phyloP scores from a whole-genome alignment of 2,888 invertebrate species.

The Eulithis testata region DNA sequence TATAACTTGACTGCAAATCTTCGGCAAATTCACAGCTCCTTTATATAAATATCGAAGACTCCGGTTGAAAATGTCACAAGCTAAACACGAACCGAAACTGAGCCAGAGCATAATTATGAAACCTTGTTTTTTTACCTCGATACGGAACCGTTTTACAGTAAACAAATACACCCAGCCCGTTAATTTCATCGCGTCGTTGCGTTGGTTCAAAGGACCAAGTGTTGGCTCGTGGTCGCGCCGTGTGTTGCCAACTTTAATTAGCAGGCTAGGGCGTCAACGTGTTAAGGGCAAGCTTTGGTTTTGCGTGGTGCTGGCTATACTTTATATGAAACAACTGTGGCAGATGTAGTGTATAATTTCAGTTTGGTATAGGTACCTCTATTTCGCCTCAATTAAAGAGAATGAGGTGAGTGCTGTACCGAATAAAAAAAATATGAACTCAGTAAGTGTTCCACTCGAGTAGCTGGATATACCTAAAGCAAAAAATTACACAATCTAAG shows the following conservation, averaged over 20 bases:
- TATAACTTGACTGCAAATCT: too few species aligned
- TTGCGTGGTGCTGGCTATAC: neutral
- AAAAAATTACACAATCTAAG: too few species aligned
- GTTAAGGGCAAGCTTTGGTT: constrained; percentile 50
- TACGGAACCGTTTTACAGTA: neutral
- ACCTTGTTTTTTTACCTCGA: neutral
- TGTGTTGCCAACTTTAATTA: constrained; percentile 72
- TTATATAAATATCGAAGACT: too few species aligned
- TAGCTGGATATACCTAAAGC: too few species aligned
- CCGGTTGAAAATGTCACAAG: too few species aligned
- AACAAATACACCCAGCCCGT: constrained; percentile 12
- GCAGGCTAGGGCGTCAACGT: constrained; percentile 56
- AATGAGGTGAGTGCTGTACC: too few species aligned
- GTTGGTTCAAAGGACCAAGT: constrained; percentile 37
- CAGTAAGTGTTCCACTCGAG: too few species aligned
- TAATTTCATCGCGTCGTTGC: constrained; percentile 23
- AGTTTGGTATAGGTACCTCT: too few species aligned
- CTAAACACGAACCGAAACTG: too few species aligned
- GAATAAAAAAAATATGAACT: too few species aligned
- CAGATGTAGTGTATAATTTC: neutral
- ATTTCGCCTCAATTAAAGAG: too few species aligned
- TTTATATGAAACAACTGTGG: neutral
- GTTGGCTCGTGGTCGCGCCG: constrained; percentile 46
- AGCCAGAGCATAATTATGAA: neutral
- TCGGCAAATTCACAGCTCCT: too few species aligned